Conservation (phyloP, 2,888 invertebrate species). For the Macrosiphum euphorbiae region DNA sequence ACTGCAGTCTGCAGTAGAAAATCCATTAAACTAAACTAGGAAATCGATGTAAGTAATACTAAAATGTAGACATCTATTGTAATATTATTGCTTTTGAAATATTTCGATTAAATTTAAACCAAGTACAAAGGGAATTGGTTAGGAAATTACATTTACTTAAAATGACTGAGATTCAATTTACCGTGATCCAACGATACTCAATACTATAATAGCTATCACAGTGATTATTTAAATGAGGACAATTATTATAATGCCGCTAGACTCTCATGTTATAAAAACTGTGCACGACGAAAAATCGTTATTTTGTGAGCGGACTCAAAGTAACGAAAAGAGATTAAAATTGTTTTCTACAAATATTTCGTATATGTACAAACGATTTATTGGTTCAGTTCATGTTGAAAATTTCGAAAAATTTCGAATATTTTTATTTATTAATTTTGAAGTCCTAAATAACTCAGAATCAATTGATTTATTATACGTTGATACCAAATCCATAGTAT, state of each 20-base stretch:
- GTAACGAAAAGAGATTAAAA: background rate
- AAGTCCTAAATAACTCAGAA: background rate
- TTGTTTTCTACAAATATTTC: background rate
- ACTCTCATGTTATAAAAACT: background rate
- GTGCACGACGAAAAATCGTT: background rate
- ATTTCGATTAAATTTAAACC: background rate
- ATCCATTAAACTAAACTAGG: background rate
- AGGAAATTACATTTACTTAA: background rate
- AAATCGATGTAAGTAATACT: background rate
- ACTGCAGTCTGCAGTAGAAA: background rate
- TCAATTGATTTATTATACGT: background rate
- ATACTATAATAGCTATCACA: background rate
- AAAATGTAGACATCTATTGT: background rate
- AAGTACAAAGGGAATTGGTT: background rate
- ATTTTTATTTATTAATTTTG: background rate
- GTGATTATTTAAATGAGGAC: background rate
- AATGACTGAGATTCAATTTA: background rate
- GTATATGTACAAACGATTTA: background rate
- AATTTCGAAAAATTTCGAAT: background rate
- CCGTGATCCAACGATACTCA: background rate
- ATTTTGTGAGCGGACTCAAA: background rate
- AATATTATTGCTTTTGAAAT: slow-evolving; percentile 4
- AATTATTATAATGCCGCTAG: background rate
- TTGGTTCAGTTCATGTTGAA: background rate
- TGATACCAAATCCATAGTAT: background rate